These are phyloP conservation scores for Cervus canadensis DNA, from an alignment of 2,113 vertebrate species.

Conservation along the genomic window DNA sequence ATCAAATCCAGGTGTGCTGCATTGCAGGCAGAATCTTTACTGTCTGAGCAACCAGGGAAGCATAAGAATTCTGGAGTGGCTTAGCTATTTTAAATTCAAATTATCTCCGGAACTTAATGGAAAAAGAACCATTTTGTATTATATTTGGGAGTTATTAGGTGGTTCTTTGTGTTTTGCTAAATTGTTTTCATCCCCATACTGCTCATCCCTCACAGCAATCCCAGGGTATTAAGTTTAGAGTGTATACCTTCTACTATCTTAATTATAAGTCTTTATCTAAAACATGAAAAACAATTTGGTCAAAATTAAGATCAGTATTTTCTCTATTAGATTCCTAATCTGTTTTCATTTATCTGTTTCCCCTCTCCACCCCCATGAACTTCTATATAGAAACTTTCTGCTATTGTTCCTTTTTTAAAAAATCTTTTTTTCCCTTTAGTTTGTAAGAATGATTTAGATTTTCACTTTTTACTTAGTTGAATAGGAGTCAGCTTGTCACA, in stretches of 20 bases:
- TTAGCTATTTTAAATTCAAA: not conserved
- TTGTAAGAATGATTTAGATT: not conserved
- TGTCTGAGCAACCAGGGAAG: not conserved
- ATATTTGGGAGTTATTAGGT: not conserved
- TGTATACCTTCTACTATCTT: not conserved
- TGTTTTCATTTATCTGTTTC: not conserved
- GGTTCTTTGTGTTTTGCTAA: slow-evolving; percentile 8
- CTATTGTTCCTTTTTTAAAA: not conserved
- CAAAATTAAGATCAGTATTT: not conserved
- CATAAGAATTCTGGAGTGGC: not conserved
- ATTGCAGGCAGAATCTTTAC: not conserved
- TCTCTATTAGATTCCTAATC: not conserved
- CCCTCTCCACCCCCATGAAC: not conserved
- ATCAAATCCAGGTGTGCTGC: not conserved
- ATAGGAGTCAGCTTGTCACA: not conserved
- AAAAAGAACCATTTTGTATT: not conserved
- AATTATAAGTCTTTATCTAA: not conserved
- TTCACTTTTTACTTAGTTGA: not conserved
- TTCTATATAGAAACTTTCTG: not conserved
- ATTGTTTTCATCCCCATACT: not conserved
- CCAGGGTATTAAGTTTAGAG: not conserved
- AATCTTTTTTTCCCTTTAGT: not conserved
- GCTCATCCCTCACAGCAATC: not conserved
- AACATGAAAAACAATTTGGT: not conserved
- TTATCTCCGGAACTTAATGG: not conserved